Evolutionary conservation across 2,888 invertebrate genomes (phyloP), one percentile per base, ranked within the genome.

Genomic region (Gibbula magus): DNA sequence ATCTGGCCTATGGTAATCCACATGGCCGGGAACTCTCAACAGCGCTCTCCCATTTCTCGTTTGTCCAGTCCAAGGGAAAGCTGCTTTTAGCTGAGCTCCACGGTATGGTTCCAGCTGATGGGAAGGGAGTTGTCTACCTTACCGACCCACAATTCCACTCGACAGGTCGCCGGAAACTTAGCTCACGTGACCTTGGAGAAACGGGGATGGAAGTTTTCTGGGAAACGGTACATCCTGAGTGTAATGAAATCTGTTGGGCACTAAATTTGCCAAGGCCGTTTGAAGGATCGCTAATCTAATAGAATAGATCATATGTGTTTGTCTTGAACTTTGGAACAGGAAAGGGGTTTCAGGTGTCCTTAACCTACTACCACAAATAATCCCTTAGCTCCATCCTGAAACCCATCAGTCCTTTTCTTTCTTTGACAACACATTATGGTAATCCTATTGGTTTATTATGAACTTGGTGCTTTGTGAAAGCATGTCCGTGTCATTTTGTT

Each of bases 111-210:
- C 85, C 83, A 2, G 25, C 25, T 0, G 80, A 77, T 2, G 70
- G 66, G 20, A 77, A 79, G 32, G 81, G 81, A 2, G 79, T 84
- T 10, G 78, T 84, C 22, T 84, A 80, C 76, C 75, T 84, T 13
- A 83, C 83, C 0, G 83, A 84, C 53, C 84, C 84, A 22, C 83
- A 83, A 32, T 82, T 84, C 73, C 80, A 84, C 70, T 81, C 83
- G 0, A 53, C n/a, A 20, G 67, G 77, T 32, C 74, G 78, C 5
- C 51, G 74, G 25, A 79, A 80, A 52, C 66, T 80, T 22, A 80
- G 82, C 32, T 61, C 82, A 10, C 76, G 74, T 18, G 84, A 84
- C 45, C 77, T 76, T 25, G 78, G 81, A 5, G 76, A 67, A n/a
- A 54, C 66, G 0, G 84, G 84, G n/a, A 83, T 84, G 54, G 79